These are phyloP conservation scores for Falco cherrug DNA, from an alignment of 2,797 vertebrate genomes.

Conservation along the genomic window DNA sequence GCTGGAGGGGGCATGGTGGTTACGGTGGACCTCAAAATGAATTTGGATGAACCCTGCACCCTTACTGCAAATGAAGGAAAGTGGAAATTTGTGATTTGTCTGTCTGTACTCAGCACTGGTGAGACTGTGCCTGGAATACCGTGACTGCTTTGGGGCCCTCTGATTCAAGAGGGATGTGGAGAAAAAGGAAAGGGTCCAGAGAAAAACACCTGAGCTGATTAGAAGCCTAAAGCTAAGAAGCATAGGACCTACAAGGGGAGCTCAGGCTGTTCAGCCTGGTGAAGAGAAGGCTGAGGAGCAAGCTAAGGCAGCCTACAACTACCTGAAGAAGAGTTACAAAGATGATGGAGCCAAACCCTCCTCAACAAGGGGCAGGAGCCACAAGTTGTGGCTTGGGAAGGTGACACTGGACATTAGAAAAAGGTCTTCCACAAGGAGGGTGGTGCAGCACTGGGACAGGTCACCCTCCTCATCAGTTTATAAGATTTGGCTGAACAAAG, in stretches of 20 bases:
- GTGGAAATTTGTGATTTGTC: background rate
- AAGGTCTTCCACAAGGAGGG: background rate
- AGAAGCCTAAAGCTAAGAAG: background rate
- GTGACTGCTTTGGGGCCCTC: background rate
- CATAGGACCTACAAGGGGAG: background rate
- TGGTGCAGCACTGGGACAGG: background rate
- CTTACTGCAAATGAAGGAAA: background rate
- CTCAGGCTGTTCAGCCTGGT: background rate
- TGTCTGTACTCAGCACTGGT: rapidly evolving
- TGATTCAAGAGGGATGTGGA: background rate
- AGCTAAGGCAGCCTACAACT: background rate
- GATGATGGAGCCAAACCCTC: background rate
- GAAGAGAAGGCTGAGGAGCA: background rate
- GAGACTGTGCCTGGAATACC: background rate
- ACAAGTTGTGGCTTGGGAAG: background rate
- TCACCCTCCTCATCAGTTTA: background rate
- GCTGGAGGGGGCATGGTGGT: background rate
- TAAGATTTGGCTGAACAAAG: background rate
- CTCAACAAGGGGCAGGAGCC: background rate
- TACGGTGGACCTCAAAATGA: background rate
- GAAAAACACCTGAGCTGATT: background rate
- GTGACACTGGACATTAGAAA: background rate
- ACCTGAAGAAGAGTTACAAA: background rate
- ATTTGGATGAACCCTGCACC: background rate
- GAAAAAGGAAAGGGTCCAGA: background rate